Evolutionary conservation across 1,140 invertebrate species (phyloP).

Genomic region (Macrotrachela quadricornifera): DNA sequence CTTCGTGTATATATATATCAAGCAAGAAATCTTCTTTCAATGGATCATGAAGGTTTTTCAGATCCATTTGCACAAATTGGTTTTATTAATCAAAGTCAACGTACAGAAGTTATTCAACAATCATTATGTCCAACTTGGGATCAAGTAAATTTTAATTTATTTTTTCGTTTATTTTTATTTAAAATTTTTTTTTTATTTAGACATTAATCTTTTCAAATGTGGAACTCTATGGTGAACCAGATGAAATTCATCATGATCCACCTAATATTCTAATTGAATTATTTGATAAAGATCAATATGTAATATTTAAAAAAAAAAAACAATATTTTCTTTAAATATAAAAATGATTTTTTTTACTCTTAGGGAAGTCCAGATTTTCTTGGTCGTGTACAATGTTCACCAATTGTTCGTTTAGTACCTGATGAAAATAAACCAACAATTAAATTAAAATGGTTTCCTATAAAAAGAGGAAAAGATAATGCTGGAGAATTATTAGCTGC

Average conservation of each 20-base stretch:
- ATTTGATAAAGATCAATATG: conserved; percentile 30
- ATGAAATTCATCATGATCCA: conserved; percentile 18
- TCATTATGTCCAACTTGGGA: conserved; percentile 31
- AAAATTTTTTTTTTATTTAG: neutral
- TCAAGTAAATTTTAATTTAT: conserved; percentile 12
- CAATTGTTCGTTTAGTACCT: conserved; percentile 10
- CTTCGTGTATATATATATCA: conserved; percentile 3
- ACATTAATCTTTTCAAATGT: conserved; percentile 29
- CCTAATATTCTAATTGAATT: conserved; percentile 28
- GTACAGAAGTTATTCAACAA: conserved; percentile 24
- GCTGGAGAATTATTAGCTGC: conserved; percentile 33
- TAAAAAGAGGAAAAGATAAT: conserved; percentile 17
- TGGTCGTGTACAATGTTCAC: conserved; percentile 19
- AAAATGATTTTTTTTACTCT: neutral
- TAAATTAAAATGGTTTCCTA: conserved; percentile 29
- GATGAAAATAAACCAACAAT: neutral
- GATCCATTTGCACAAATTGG: conserved; percentile 31
- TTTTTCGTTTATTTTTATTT: too few species aligned
- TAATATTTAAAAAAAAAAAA: conserved; percentile 14
- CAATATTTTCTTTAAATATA: too few species aligned
- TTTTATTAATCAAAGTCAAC: conserved; percentile 29
- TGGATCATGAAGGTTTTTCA: conserved; percentile 9
- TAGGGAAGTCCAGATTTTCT: conserved; percentile 33
- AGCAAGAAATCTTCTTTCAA: neutral
- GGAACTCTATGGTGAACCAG: conserved; percentile 24